Evolutionary conservation across 30 jellyfish, hydroid and myxozoan genomes (phyloP), one percentile per base, ranked within the genome.

Genomic region (Turritopsis dohrnii): DNA sequence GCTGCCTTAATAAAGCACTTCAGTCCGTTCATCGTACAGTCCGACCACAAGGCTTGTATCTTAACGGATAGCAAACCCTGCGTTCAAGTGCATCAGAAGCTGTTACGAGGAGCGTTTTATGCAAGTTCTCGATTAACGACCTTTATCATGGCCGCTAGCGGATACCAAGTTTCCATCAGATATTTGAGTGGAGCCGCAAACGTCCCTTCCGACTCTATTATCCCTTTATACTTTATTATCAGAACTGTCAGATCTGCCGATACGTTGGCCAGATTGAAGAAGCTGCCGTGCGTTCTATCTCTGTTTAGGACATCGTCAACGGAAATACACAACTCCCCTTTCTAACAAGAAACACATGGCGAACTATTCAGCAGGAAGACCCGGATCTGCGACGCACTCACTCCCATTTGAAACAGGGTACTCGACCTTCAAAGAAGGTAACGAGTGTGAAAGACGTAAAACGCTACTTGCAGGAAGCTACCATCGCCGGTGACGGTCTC

Each of bases 61-160:
- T 81, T 86, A 25, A 86, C 95, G 1, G 95, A 81, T 65, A 86
- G 95, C 82, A 80, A 81, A 80, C 95, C 90, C 19, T 86, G 91
- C 71, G 90, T 86, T 52, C 95, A 86, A 53, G 90, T 90, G 60
- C 69, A 80, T 22, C 86, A 86, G 41, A 60, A 81, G 80, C 95
- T 86, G 18, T 21, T 29, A 21, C 22, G 86, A 60, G 95, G 90
- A 17, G 73, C 31, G 28, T 86, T 86, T 53, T 86, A 90, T 5
- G 53, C 86, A 79, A n/a, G 95, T 53, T 53, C 86, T 29, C 81
- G 90, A 21, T 79, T 86, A 19, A 79, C 89, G 69, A 80, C 90
- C 21, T 73, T 86, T 53, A 52, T 86, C 29, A 26, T 86, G 19
- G 88, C 90, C 22, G 95, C 80, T 4, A 79, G 80, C 29, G 16